Base-by-base conservation (phyloP, 2,888 invertebrate species). In the Amphipyra berbera region DNA sequence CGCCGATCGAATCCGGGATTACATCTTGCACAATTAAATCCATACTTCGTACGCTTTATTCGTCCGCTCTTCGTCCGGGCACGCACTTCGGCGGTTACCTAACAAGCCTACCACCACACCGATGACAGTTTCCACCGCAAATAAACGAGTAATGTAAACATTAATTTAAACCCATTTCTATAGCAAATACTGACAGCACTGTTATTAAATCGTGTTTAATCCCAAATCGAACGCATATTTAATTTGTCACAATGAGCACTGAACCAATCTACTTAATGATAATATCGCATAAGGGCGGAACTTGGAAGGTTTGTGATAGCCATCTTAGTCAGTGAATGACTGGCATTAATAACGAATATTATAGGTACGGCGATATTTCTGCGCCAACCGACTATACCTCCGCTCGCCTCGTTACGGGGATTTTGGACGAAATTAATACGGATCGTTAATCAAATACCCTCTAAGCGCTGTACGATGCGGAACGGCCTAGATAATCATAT, bases 361-460 rank as follows among this genome's bases (percentile, higher is more conserved):
- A 80, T 77, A 82, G 79, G 77, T 83, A 79, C 61, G 83, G 75
- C 80, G 78, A 84, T 84, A 87, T 85, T 84, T 83, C 83, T 76
- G 66, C 70, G 72, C 61, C 66, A 56, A 69, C 78, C 79, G 72
- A 67, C 75, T 81, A 79, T 80, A 81, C 78, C 84, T 84, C n/a
- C 76, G 57, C 76, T 78, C 68, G 73, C 80, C 86, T 90, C 89
- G 88, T 90, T 89, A 89, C 85, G 81, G 79, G 82, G 85, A 88
- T 88, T 90, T 89, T 81, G 86, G 86, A 82, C 79, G 82, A 89
- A 90, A 92, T 91, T 91, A 91, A 92, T 92, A 88, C 69, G 83
- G 88, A 88, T 90, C 89, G 88, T 91, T 91, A 89, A 90, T 91
- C 91, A 91, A 91, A 90, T 84, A 87, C 84, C 83, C 85, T 78